phyloP scores from a whole-genome alignment of 2,888 invertebrate species.

The Rotaria socialis region DNA sequence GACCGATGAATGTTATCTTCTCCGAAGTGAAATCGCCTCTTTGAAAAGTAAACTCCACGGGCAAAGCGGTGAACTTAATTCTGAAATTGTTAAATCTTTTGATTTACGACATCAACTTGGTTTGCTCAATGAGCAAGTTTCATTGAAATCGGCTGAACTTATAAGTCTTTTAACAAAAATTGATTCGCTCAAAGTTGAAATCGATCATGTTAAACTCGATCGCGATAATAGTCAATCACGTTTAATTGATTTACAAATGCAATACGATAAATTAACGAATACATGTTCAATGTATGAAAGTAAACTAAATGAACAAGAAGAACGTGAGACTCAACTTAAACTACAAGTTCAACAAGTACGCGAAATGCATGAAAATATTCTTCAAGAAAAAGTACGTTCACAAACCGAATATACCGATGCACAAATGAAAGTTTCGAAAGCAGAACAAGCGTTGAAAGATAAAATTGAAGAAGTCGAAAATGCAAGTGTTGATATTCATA shows the following conservation, averaged over 20 bases:
- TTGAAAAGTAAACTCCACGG: neutral
- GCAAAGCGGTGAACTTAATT: conserved; percentile 14
- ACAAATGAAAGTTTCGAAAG: neutral
- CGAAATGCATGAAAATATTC: conserved; percentile 8
- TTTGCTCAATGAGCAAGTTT: neutral
- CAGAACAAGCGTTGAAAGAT: neutral
- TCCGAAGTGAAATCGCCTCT: neutral
- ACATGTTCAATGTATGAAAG: conserved; percentile 26
- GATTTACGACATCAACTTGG: neutral
- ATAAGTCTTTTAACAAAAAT: neutral
- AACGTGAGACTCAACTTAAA: conserved; percentile 12
- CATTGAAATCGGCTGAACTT: neutral
- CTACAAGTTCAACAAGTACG: conserved; percentile 17
- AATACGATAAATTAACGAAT: conserved; percentile 31
- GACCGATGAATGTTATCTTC: neutral
- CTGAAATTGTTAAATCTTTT: conserved; percentile 13
- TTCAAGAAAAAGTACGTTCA: conserved; percentile 5
- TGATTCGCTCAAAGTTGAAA: neutral
- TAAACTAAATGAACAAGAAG: conserved; percentile 30
- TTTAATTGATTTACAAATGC: conserved; percentile 21
- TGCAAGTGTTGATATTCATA: neutral
- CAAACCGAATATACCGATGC: conserved; percentile 8
- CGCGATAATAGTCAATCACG: neutral
- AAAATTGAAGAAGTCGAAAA: conserved; percentile 15
- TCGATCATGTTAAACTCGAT: conserved; percentile 14